These are phyloP conservation scores for Trichogramma dendrolimi DNA, from an alignment of 2,888 invertebrate genomes.

Conservation along the genomic window DNA sequence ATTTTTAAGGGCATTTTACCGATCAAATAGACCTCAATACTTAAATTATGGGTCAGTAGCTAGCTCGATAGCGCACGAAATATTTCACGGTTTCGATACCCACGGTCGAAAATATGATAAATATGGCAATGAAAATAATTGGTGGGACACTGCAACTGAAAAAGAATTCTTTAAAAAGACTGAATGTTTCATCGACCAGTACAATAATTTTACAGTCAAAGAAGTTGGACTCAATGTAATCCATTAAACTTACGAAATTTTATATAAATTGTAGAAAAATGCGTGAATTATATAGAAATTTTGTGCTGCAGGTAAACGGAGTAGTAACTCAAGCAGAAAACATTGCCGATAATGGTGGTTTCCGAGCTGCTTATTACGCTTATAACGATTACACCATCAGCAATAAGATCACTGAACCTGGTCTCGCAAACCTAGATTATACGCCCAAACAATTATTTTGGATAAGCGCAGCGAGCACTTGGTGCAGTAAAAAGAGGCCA, in stretches of 20 bases:
- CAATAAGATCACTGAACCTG: slow-evolving; percentile 31
- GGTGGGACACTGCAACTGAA: slow-evolving; percentile 87
- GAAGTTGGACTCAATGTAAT: slow-evolving; percentile 70
- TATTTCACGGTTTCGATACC: slow-evolving; percentile 86
- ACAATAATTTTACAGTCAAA: slow-evolving; percentile 81
- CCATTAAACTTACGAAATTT: background rate
- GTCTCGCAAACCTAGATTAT: slow-evolving; percentile 41
- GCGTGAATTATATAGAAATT: background rate
- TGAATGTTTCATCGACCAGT: slow-evolving; percentile 88
- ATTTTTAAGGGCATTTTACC: slow-evolving; percentile 84
- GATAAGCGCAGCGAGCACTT: slow-evolving; percentile 35
- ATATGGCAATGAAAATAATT: slow-evolving; percentile 84
- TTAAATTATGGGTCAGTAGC: slow-evolving; percentile 91
- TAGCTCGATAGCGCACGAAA: slow-evolving; percentile 87
- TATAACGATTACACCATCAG: slow-evolving; percentile 42
- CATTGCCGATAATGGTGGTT: slow-evolving; percentile 41
- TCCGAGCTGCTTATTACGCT: slow-evolving; percentile 54
- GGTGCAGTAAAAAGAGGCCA: slow-evolving; percentile 25
- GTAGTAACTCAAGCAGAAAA: slow-evolving; percentile 17
- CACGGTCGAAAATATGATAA: slow-evolving; percentile 87
- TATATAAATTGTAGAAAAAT: background rate
- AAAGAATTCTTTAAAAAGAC: slow-evolving; percentile 78
- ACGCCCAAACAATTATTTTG: slow-evolving; percentile 52
- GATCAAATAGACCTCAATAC: slow-evolving; percentile 80
- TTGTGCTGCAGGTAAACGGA: slow-evolving; percentile 19